Percentiles rank a stretch among this genome's conserved stretches.
Conservation (phyloP, 2,113 vertebrate genomes). For the Chlamydotis undulata region DNA sequence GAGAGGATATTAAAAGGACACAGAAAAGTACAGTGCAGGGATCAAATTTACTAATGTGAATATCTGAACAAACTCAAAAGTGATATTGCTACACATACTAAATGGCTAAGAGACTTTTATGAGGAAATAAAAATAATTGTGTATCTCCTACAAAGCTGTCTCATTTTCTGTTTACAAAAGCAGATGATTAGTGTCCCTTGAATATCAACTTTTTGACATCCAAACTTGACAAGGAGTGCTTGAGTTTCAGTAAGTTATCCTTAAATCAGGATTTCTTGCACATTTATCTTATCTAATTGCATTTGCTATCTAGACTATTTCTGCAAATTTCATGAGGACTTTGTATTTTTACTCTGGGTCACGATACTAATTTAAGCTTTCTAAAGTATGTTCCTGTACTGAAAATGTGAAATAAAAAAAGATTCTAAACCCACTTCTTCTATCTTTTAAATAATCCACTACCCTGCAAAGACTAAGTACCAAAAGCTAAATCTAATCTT, state of each 20-base stretch:
- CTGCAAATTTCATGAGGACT: background rate
- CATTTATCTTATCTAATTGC: background rate
- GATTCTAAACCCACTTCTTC: background rate
- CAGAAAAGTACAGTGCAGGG: background rate
- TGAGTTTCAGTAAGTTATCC: background rate
- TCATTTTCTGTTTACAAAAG: conserved; percentile 20
- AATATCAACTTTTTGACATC: background rate
- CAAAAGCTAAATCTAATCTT: background rate
- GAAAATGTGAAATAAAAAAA: conserved; percentile 3
- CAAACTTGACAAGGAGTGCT: background rate
- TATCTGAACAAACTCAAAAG: conserved; percentile 9
- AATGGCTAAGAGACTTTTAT: conserved; percentile 1
- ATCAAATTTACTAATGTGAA: conserved; percentile 16
- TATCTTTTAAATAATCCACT: background rate
- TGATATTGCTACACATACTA: background rate
- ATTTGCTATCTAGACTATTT: background rate
- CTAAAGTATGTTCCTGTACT: background rate
- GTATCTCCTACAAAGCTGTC: background rate
- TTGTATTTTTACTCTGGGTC: background rate
- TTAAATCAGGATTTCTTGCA: background rate
- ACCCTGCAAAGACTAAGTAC: background rate
- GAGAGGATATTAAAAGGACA: conserved; percentile 27
- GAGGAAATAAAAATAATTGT: background rate
- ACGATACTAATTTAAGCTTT: background rate
- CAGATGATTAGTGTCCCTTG: background rate